phyloP scores from a whole-genome alignment of 1,140 invertebrate genomes.

The Luehdorfia chinensis region DNA sequence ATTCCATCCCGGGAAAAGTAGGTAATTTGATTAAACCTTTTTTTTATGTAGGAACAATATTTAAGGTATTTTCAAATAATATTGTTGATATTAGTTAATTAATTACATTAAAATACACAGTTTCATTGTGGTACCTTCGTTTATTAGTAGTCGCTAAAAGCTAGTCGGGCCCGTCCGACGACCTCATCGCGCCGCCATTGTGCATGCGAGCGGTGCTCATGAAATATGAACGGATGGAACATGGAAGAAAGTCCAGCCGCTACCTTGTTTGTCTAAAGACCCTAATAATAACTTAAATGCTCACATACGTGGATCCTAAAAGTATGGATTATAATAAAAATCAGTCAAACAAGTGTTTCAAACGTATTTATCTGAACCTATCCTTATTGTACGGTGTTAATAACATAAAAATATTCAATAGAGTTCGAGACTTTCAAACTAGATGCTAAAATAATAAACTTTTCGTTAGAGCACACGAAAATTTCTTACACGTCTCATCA shows the following conservation, averaged over 20 bases:
- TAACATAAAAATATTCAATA: conserved; percentile 32
- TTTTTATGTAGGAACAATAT: too few relatives aligned
- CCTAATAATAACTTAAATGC: conserved; percentile 34
- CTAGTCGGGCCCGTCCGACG: conserved; percentile 45
- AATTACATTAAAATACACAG: not conserved
- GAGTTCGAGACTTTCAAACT: conserved; percentile 25
- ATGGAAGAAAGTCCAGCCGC: conserved; percentile 57
- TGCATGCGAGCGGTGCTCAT: conserved; percentile 59
- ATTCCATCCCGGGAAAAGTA: conserved; percentile 20
- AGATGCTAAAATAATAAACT: not conserved
- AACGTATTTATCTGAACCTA: conserved; percentile 32
- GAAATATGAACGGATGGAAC: conserved; percentile 65
- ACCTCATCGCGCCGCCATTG: conserved; percentile 68
- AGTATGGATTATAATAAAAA: conserved; percentile 25
- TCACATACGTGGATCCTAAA: conserved; percentile 23
- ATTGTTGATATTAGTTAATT: too few relatives aligned
- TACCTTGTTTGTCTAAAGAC: conserved; percentile 32
- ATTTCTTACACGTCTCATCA: too few relatives aligned
- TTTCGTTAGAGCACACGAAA: not conserved
- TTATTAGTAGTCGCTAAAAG: conserved; percentile 36
- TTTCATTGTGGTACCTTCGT: not conserved
- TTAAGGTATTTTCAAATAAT: too few relatives aligned
- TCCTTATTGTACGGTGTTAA: conserved; percentile 33
- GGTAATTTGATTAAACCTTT: conserved; percentile 9
- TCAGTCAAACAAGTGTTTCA: conserved; percentile 26